Evolutionary conservation across 1,140 invertebrate genomes (phyloP).

Genomic region (Piezodorus guildinii): DNA sequence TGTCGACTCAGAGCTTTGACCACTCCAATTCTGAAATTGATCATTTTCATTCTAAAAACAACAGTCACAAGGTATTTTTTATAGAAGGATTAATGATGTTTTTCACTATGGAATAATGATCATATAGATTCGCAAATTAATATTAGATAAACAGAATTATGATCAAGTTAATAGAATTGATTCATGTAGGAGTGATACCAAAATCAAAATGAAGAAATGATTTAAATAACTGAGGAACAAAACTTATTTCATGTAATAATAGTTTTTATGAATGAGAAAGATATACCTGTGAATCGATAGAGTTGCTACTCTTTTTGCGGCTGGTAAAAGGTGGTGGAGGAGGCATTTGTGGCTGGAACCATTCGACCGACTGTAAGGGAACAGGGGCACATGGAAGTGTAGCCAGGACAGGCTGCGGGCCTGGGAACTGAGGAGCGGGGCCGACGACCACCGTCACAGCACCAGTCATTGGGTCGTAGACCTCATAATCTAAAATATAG

Average conservation of each 20-base stretch:
- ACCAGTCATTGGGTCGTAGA: conserved; percentile 30
- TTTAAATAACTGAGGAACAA: too few species aligned
- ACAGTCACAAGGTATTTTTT: too few species aligned
- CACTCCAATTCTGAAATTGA: conserved; percentile 30
- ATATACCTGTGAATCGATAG: conserved; percentile 31
- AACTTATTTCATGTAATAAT: too few species aligned
- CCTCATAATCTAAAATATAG: conserved; percentile 25
- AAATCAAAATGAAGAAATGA: too few species aligned
- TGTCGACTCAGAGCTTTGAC: conserved; percentile 21
- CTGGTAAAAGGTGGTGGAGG: conserved; percentile 14
- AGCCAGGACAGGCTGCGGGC: conserved; percentile 26
- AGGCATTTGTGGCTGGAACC: conserved; percentile 30
- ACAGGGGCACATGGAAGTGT: conserved; percentile 31
- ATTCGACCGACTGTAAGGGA: conserved; percentile 32
- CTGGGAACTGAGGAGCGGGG: conserved; percentile 21
- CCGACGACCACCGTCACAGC: conserved; percentile 28
- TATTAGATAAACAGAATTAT: too few species aligned
- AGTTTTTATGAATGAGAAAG: too few species aligned
- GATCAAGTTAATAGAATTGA: too few species aligned
- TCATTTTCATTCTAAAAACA: too few species aligned
- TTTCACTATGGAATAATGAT: too few species aligned
- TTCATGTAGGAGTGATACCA: too few species aligned
- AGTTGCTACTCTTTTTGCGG: conserved; percentile 30
- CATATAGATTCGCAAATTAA: too few species aligned
- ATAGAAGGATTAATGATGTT: too few species aligned